Evolutionary conservation across 2,113 vertebrate species (phyloP), one percentile per base, ranked within the genome.

Genomic region (Naja naja): DNA sequence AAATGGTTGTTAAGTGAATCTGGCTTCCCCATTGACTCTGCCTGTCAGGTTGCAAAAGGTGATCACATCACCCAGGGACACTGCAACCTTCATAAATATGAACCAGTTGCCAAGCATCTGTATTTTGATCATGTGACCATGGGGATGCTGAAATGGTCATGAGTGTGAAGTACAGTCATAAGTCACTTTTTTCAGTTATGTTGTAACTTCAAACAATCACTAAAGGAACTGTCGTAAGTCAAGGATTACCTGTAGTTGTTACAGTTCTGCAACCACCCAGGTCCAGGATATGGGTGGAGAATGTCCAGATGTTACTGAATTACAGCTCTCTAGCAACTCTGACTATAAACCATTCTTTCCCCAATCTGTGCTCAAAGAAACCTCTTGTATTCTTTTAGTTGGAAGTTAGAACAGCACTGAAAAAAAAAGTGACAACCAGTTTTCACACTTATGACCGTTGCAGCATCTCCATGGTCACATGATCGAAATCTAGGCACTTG

Each of bases 11-110:
- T 60, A 30, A 60, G 27, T 64, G 60, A 64, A 64, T 64, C 27
- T 5, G 27, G 27, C 27, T 30, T 60, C 23, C 58, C 10, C 10
- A 12, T 30, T 30, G 58, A 30, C 10, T 60, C 3, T 64, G 30
- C 60, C 10, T 2, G 11, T 12, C 60, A 30, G 60, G 60, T n/a
- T 0, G 0, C 27, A 30, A 14, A 14, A 5, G 27, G 11, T 0
- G 27, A n/a, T 64, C 27, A n/a, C 60, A 64, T 30, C 3, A 64
- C 4, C 27, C 3, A 1, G 3, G 27, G 27, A 64, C 60, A 30
- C 60, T 12, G 60, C 60, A 64, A 64, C 11, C 27, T 0, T 30
- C 60, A 64, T 64, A 64, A 64, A n/a, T n/a, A 64, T 30, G 27
- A 64, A 64, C 10, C 27, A 30, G 60, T 12, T 5, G 60, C 4